These are phyloP conservation scores for Drosophila sp. DNA, from an alignment of 1,140 invertebrate genomes.

Conservation along the genomic window DNA sequence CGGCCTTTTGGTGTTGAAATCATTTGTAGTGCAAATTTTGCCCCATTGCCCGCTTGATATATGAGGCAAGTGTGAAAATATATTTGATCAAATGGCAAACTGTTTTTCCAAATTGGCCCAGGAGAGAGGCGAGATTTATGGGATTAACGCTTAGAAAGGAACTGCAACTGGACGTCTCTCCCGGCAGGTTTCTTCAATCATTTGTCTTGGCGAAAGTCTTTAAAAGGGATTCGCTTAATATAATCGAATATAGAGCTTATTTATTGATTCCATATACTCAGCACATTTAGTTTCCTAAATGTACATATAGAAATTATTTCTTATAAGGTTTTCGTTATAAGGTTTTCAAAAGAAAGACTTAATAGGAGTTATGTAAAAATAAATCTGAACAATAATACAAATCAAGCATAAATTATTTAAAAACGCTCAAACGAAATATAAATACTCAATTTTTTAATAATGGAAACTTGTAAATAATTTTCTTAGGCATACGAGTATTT, in stretches of 20 bases:
- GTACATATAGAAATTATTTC: too few relatives aligned
- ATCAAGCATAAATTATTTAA: too few relatives aligned
- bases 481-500: too few relatives aligned
- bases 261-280: not conserved
- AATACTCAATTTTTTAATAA: too few relatives aligned
- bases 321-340: too few relatives aligned
- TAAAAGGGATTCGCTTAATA: slow-evolving; percentile 5
- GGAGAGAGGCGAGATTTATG: slow-evolving; percentile 65
- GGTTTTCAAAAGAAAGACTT: too few relatives aligned
- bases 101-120: slow-evolving; percentile 42
- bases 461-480: too few relatives aligned
- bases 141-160: slow-evolving; percentile 58
- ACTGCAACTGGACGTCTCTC: slow-evolving; percentile 42
- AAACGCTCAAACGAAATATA: too few relatives aligned
- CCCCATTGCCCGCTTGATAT: slow-evolving; percentile 70
- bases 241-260: not conserved
- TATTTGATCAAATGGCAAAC: slow-evolving; percentile 78
- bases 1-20: slow-evolving; percentile 81
- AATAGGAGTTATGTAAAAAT: too few relatives aligned
- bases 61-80: slow-evolving; percentile 83
- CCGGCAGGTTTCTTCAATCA: slow-evolving; percentile 25
- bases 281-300: too few relatives aligned
- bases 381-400: too few relatives aligned
- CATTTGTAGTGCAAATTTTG: slow-evolving; percentile 83
- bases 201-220: slow-evolving; percentile 20